Conservation (phyloP, 2,113 vertebrate genomes). For the Mionectes macconnelli region DNA sequence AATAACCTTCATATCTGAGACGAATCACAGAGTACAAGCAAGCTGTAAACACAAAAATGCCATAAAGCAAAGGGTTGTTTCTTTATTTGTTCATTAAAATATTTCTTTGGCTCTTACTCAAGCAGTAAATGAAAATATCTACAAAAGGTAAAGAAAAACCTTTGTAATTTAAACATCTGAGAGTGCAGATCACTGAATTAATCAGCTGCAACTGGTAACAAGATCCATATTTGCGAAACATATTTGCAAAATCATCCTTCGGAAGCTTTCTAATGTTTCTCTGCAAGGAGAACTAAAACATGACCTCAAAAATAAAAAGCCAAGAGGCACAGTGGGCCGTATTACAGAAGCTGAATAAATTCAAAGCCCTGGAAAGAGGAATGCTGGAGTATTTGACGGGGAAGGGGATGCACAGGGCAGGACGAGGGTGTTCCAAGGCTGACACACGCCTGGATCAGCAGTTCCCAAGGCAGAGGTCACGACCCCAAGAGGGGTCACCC, state of each 20-base stretch:
- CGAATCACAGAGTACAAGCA: not conserved
- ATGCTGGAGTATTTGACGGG: not conserved
- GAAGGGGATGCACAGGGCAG: not conserved
- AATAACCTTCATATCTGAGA: not conserved
- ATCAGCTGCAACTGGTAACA: not conserved
- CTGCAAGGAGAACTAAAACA: not conserved
- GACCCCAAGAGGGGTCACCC: conserved; percentile 2
- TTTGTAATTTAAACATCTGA: not conserved
- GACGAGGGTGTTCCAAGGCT: not conserved
- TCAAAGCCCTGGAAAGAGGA: not conserved
- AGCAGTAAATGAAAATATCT: not conserved
- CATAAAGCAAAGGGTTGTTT: not conserved
- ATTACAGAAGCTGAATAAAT: not conserved
- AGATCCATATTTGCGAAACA: not conserved
- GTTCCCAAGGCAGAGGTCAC: not conserved
- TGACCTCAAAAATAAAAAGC: not conserved
- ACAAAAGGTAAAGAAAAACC: not conserved
- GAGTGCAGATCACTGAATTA: not conserved
- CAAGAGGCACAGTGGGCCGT: not conserved
- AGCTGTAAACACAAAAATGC: not conserved
- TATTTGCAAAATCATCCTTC: not conserved
- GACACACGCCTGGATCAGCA: not conserved
- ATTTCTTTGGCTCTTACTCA: not conserved
- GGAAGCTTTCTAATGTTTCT: not conserved
- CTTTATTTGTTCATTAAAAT: not conserved